A percentile compares a stretch with the other conserved stretches of the same genome.
phyloP scores from a whole-genome alignment of 53 echinoderm and acorn worm genomes.

The Echinarachnius parma region DNA sequence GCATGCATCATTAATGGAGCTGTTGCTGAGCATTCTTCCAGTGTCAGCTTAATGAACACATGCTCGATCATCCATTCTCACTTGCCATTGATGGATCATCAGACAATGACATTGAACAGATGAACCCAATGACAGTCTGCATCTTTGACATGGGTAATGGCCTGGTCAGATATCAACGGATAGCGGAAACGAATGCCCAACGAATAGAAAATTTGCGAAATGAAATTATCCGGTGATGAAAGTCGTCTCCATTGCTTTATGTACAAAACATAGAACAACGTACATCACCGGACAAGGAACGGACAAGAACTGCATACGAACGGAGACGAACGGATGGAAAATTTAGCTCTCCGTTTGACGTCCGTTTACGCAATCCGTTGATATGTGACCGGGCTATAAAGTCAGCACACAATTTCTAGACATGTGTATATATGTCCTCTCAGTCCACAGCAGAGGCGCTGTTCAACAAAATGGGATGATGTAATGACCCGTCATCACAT shows the following conservation, averaged over 20 bases:
- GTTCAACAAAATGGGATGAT: neutral
- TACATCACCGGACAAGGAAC: too few relatives aligned
- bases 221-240: too few relatives aligned
- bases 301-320: too few relatives aligned
- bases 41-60: neutral
- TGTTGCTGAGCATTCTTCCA: neutral
- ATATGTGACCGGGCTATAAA: too few relatives aligned
- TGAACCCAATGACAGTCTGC: conserved; percentile 13
- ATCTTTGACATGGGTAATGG: conserved; percentile 4
- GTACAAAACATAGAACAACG: too few relatives aligned
- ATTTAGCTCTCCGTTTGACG: too few relatives aligned
- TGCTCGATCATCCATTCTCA: neutral
- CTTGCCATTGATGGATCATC: conserved; percentile 23
- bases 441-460: neutral
- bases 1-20: neutral
- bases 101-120: conserved; percentile 12
- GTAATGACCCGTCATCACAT: neutral
- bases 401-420: neutral
- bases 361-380: too few relatives aligned
- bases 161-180: too few relatives aligned
- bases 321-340: too few relatives aligned
- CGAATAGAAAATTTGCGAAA: too few relatives aligned
- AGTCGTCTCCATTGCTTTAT: too few relatives aligned
- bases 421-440: neutral
- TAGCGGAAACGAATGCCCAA: too few relatives aligned